These are phyloP conservation scores for Lophius americanus DNA, from an alignment of 2,797 vertebrate species.

Conservation along the genomic window DNA sequence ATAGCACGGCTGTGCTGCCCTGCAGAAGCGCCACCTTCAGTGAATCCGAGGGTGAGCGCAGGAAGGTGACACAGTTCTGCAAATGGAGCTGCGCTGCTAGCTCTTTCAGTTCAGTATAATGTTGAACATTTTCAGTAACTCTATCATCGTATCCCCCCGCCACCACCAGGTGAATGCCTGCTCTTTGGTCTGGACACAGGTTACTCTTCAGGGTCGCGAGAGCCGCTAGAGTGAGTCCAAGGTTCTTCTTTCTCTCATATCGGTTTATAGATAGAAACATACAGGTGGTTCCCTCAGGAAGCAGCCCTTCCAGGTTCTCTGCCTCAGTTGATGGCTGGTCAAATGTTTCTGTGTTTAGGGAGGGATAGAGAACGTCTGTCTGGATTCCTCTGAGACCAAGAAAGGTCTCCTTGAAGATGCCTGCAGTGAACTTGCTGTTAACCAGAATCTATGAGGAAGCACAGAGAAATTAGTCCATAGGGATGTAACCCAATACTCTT, in stretches of 20 bases:
- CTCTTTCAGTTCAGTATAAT: conserved; percentile 89
- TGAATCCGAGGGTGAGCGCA: conserved; percentile 91
- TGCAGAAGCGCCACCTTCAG: conserved; percentile 89
- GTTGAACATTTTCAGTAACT: conserved; percentile 92
- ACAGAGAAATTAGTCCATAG: conserved; percentile 41
- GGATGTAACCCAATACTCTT: not conserved
- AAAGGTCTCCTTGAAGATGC: conserved; percentile 92
- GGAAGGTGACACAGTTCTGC: conserved; percentile 86
- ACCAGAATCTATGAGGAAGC: conserved; percentile 85
- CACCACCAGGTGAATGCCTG: conserved; percentile 88
- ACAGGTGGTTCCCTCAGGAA: conserved; percentile 83
- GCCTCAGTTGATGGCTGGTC: conserved; percentile 72
- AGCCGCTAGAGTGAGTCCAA: conserved; percentile 87
- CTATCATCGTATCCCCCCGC: conserved; percentile 94
- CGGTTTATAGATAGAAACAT: conserved; percentile 96
- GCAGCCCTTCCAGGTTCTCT: conserved; percentile 77
- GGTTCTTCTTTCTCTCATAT: conserved; percentile 96
- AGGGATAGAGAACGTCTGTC: conserved; percentile 93
- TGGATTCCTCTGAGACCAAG: conserved; percentile 83
- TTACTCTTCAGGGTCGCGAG: conserved; percentile 80
- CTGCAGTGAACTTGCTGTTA: conserved; percentile 95
- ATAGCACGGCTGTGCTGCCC: conserved; percentile 87
- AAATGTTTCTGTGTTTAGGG: conserved; percentile 88
- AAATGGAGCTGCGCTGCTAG: conserved; percentile 79
- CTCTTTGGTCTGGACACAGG: conserved; percentile 77